Percentiles rank a stretch among this genome's conserved stretches.
Evolutionary conservation across 2,113 vertebrate genomes (phyloP).

Genomic region (Dicaeum eximium): DNA sequence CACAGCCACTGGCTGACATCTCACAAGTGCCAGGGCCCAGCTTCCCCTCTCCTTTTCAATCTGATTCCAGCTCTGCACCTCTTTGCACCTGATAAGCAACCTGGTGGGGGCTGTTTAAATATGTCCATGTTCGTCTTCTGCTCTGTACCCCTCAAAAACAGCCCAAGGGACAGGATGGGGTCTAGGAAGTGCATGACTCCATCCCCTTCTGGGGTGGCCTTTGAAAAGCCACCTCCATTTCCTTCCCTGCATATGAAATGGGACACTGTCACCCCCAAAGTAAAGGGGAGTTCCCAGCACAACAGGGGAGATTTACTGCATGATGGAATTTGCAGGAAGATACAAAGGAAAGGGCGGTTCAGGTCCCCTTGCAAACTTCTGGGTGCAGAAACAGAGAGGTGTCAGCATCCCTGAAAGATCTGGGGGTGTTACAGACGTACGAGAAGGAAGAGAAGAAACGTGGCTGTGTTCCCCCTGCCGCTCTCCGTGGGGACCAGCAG

Average conservation of each 20-base stretch:
- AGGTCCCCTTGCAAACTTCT: not conserved
- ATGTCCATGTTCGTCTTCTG: not conserved
- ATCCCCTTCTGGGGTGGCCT: not conserved
- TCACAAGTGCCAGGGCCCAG: not conserved
- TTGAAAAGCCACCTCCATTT: not conserved
- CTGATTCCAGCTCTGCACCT: not conserved
- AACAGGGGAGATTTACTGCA: not conserved
- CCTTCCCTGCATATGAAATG: not conserved
- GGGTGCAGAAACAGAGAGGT: not conserved
- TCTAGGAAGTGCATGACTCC: fast-evolving
- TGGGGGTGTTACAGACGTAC: fast-evolving
- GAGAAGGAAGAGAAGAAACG: not conserved
- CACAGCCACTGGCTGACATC: fast-evolving
- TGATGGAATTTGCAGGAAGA: not conserved
- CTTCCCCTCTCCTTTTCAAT: not conserved
- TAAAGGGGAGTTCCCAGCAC: not conserved
- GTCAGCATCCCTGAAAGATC: not conserved
- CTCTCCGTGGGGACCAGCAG: not conserved
- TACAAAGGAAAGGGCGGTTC: not conserved
- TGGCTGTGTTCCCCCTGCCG: fast-evolving
- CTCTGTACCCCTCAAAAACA: not conserved
- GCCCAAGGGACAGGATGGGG: not conserved
- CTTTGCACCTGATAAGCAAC: not conserved
- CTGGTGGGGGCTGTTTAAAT: not conserved
- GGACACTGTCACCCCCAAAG: not conserved